Percentiles rank a stretch among this genome's conserved stretches.
These are phyloP conservation scores for Ptilodon capucinus DNA, from an alignment of 2,888 invertebrate genomes.

Conservation along the genomic window DNA sequence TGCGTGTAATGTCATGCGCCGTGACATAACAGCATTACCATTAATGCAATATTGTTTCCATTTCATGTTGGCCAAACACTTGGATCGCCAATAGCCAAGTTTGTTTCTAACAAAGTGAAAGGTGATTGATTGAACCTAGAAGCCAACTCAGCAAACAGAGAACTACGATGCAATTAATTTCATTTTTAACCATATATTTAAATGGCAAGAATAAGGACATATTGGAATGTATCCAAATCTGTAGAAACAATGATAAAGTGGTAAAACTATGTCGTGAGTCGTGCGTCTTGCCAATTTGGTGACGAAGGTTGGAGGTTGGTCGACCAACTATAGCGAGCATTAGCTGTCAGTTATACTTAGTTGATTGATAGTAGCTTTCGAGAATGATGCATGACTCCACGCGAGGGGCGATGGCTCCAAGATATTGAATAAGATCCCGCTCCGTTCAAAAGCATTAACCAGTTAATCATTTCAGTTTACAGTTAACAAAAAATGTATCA, in stretches of 20 bases:
- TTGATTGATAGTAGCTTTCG: conserved; percentile 43
- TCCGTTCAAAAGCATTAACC: conserved; percentile 8
- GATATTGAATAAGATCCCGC: conserved; percentile 28
- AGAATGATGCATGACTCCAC: conserved; percentile 31
- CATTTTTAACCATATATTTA: too few species aligned
- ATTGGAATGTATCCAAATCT: too few species aligned
- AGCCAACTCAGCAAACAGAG: too few species aligned
- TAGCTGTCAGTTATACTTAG: conserved; percentile 7
- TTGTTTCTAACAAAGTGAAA: not conserved
- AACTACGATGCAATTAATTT: too few species aligned
- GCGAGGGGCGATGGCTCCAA: conserved; percentile 3
- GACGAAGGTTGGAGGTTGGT: conserved; percentile 1
- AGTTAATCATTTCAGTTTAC: conserved; percentile 8
- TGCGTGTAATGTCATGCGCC: conserved; percentile 19
- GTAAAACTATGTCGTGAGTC: too few species aligned
- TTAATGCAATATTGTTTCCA: conserved; percentile 39
- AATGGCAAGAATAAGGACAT: too few species aligned
- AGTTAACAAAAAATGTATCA: not conserved
- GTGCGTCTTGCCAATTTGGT: too few species aligned
- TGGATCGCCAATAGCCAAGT: not conserved
- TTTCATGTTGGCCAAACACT: conserved; percentile 14
- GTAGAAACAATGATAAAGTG: too few species aligned
- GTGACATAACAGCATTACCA: conserved; percentile 39
- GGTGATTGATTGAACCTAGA: too few species aligned
- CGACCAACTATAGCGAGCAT: not conserved